These are phyloP conservation scores for Cerastoderma edule DNA, from an alignment of 2,888 invertebrate species.

Conservation along the genomic window DNA sequence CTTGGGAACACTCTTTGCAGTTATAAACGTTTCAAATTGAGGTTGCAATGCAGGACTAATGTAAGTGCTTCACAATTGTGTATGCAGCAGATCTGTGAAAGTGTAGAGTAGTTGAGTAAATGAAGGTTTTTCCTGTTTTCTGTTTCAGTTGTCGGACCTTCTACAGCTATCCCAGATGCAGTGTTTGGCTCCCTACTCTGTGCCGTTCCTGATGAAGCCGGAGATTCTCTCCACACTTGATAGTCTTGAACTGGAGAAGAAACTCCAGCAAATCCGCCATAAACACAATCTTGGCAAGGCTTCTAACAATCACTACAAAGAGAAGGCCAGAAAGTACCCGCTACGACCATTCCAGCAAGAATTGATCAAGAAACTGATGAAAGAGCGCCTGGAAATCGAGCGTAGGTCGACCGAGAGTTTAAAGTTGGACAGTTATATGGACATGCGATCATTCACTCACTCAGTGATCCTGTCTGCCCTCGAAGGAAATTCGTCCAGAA, in stretches of 20 bases:
- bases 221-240: constrained; percentile 46
- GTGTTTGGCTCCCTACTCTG: constrained; percentile 49
- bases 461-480: constrained; percentile 35
- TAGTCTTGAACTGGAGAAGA: constrained; percentile 68
- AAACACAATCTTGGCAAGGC: constrained; percentile 79
- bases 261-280: constrained; percentile 76
- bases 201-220: constrained; percentile 52
- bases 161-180: constrained; percentile 51
- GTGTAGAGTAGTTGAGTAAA: too few species aligned
- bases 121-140: not conserved
- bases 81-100: not conserved
- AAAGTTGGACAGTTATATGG: constrained; percentile 18
- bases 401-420: constrained; percentile 38
- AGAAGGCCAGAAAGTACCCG: constrained; percentile 70
- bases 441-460: constrained; percentile 25
- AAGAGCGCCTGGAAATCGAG: constrained; percentile 82
- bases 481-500: constrained; percentile 21
- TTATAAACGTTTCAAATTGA: too few species aligned
- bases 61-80: not conserved
- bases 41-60: not conserved
- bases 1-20: too few species aligned
- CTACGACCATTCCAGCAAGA: constrained; percentile 81
- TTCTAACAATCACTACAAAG: constrained; percentile 69
- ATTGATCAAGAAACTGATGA: constrained; percentile 82
- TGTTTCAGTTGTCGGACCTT: constrained; percentile 48